Base-by-base conservation (phyloP, 2,888 invertebrate genomes). In the Callyntrura guangdongensis region DNA sequence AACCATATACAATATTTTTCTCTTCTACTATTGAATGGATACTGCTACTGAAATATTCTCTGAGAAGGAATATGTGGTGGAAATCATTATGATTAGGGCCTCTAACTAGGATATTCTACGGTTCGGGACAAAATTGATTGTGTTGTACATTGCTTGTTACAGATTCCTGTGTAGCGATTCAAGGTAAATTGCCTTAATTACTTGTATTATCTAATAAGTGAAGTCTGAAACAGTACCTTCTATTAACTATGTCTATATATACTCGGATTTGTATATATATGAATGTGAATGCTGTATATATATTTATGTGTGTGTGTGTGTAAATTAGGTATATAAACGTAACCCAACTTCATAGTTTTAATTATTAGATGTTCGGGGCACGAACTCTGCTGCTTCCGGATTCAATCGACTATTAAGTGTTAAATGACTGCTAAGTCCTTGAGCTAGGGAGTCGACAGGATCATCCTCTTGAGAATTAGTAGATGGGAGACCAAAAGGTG, bases 371-470 rank as follows among this genome's bases (percentile, higher is more conserved):
- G 89, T 61, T 45, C 89, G 90, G 36, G 98, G 98, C 88, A 98
- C 96, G 94, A 98, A 98, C 95, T 98, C 98, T 0, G 97, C 97
- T 0, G 98, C 98, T 93, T 98, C 96, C 0, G 98, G 98, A 95
- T 98, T 98, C 90, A 98, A 95, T 61, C 97, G 97, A 84, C 97
- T 97, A n/a, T 2, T 77, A 61, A 93, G 91, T 91, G 74, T 91
- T 47, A 92, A 86, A 9, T 86, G 88, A 45, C 91, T 90, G 61
- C 90, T 92, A 47, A 94, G 91, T 25, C 92, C 92, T 61, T 91
- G 89, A 61, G 92, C 91, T 49, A 93, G 53, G 22, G 92, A 92
- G 3, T 93, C 93, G 25, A 93, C 79, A 25, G 84, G 72, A 45
- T 90, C 91, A 17, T 90, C 91, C 36, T 61, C 61, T 69, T 77